Evolutionary conservation across 2,797 vertebrate species (phyloP), one percentile per base, ranked within the genome.

Genomic region (Falco naumanni): DNA sequence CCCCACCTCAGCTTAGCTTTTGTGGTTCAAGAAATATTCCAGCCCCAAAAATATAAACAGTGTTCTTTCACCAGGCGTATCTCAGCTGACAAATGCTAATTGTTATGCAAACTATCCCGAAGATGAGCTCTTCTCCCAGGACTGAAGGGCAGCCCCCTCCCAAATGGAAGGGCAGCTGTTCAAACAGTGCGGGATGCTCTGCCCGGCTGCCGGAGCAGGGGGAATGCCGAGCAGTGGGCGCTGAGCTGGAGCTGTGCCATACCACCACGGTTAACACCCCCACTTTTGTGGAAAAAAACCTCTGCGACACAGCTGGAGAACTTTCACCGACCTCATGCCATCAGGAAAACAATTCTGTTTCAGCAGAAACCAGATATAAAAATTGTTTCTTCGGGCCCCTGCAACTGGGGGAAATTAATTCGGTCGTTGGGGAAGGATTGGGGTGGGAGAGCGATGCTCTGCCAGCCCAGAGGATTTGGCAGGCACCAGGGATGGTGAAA

Each of bases 81-180:
- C 96, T 86, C 89, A 61, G 69, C 94, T 95, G 91, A 94, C 91
- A 93, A 95, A 94, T 85, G 94, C 61, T 92, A 87, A 96, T 94
- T 96, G 91, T 91, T 90, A 95, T 78, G 91, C 95, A 94, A 95
- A 93, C 94, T 76, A 43, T 78, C 47, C 76, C 61, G 79, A 96
- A 85, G 96, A 95, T 75, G 89, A 94, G 90, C 71, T 86, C 84
- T 72, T 68, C 92, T 91, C 91, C 69, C 94, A 91, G 91, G 68
- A 59, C 71, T 45, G 92, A 92, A 83, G 91, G 76, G 82, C 91
- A 95, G 71, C 48, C 92, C 71, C 81, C 64, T 83, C 92, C 65
- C 82, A 39, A 84, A 77, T 41, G 89, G 81, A 87, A 20, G 39
- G 64, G 79, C 92, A 97, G 87, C 92, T 96, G 91, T 92, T 92